phyloP scores from a whole-genome alignment of 2,888 invertebrate genomes.

The Drosophila peninsularis region DNA sequence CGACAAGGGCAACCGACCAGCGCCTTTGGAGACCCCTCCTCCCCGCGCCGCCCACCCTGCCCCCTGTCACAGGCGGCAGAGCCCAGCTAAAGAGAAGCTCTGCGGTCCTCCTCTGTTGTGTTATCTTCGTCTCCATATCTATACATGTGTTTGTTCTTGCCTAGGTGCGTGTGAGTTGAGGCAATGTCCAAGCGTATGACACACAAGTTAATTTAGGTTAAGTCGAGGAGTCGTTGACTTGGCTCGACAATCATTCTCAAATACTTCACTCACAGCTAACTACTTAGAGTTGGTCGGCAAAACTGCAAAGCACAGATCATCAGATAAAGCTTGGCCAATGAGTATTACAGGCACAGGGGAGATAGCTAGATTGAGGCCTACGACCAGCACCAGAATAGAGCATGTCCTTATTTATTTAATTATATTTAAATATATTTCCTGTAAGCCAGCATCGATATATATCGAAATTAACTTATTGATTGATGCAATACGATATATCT shows the following conservation, averaged over 20 bases:
- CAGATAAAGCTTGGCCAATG: constrained; percentile 12
- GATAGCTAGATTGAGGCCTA: too few species aligned
- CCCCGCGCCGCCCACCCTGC: background rate
- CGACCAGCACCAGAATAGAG: too few species aligned
- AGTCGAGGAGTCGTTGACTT: constrained; percentile 72
- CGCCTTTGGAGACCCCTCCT: constrained; percentile 32
- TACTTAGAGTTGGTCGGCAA: background rate
- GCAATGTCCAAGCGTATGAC: constrained; percentile 59
- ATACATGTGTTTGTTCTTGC: constrained; percentile 56
- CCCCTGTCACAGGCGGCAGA: background rate
- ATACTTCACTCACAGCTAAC: constrained; percentile 22
- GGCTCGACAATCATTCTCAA: constrained; percentile 40
- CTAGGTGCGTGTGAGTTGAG: constrained; percentile 22
- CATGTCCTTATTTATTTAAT: too few species aligned
- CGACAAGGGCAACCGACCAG: constrained; percentile 72
- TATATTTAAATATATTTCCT: too few species aligned
- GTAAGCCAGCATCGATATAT: too few species aligned
- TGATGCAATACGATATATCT: too few species aligned
- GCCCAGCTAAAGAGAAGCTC: constrained; percentile 7
- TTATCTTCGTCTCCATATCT: constrained; percentile 77
- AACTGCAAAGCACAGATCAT: constrained; percentile 25
- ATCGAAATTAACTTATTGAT: too few species aligned
- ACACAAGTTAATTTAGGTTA: constrained; percentile 69
- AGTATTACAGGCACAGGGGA: background rate
- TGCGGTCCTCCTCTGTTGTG: constrained; percentile 37